Evolutionary conservation across 2,888 invertebrate genomes (phyloP).

Genomic region (Thera britannica): DNA sequence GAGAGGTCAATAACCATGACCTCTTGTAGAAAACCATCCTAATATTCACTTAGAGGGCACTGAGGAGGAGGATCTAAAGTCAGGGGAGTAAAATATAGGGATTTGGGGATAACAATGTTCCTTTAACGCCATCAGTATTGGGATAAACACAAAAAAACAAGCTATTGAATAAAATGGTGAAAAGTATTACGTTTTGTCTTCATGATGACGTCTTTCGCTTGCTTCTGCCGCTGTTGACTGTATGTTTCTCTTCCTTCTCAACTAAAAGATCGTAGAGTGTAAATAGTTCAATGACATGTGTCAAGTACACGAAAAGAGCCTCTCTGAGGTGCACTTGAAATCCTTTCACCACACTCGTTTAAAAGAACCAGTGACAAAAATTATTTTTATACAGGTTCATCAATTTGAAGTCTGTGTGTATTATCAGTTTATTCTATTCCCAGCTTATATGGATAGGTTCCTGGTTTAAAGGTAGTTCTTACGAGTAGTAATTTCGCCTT

Average conservation of each 20-base stretch:
- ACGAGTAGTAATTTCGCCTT: neutral
- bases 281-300: too few relatives aligned
- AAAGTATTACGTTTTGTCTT: too few relatives aligned
- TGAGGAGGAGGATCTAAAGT: neutral
- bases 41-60: conserved; percentile 3
- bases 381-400: neutral
- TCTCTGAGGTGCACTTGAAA: too few relatives aligned
- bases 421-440: neutral
- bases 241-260: too few relatives aligned
- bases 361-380: too few relatives aligned
- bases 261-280: too few relatives aligned
- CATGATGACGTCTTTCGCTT: too few relatives aligned
- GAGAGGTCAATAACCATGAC: neutral
- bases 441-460: neutral
- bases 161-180: too few relatives aligned
- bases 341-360: too few relatives aligned
- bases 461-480: neutral
- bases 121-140: neutral
- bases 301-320: too few relatives aligned
- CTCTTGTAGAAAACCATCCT: neutral
- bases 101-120: neutral
- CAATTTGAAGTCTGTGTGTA: neutral
- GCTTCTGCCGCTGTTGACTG: too few relatives aligned
- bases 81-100: neutral
- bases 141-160: neutral